Evolutionary conservation across 1,140 invertebrate species (phyloP), one percentile per base, ranked within the genome.

Genomic region (Meloidogyne hapla): DNA sequence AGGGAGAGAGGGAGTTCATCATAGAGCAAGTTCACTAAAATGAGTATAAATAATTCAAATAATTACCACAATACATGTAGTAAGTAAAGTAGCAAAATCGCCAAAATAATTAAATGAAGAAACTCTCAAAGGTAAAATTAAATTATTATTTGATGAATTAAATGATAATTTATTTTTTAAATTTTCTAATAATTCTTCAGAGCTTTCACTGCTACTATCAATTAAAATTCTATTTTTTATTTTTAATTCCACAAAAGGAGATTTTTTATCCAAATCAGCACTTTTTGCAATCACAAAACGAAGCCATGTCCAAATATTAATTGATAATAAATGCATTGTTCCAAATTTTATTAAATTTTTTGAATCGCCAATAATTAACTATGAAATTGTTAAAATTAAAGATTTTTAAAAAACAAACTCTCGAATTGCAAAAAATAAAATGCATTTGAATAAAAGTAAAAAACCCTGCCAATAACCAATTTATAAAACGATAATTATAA

Each of bases 401-500:
- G 13, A 79, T 23, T 26, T 77, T 9, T 10, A 42, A 82, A 45
- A 40, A 18, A 25, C 69, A 26, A 65, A 87, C 86, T 71, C 84
- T 86, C n/a, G 85, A 87, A 74, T 86, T 87, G 61, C 85, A 87
- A 69, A 87, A 86, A 64, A 86, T 83, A 67, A 86, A 86, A 68
- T 86, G 85, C 85, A 87, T 87, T 79, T 86, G 85, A 26, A 86
- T 66, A 67, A 87, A 86, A 18, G 85, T 87, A 70, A 86, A 86
- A 18, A 82, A 8, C 2, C 80, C 78, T 1, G 85, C 85, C 33
- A 87, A 76, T 12, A 81, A 28, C 71, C 79, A 81, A 61, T 86
- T 85, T 18, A 82, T 61, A 25, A 84, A 42, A 28, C 78, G 40
- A 64, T 84, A 84, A 45, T 33, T 74, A 56, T 75, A 81, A 69